Evolutionary conservation across 2,888 invertebrate genomes (phyloP).

Genomic region (Lucinisca nassula): DNA sequence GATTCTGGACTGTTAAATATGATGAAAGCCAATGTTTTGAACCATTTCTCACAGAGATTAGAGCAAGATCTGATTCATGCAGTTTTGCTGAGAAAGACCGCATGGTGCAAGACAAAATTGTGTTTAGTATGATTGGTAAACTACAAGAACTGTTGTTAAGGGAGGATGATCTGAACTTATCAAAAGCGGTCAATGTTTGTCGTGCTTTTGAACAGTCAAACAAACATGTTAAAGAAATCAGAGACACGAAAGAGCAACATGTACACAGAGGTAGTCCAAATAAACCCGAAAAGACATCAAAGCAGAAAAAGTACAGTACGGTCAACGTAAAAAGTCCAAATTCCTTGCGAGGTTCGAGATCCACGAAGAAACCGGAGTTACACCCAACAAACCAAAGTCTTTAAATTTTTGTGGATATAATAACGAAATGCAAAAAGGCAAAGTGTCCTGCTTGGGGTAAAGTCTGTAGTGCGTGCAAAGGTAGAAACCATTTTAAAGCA

Average conservation of each 20-base stretch:
- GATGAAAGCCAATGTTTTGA: constrained; percentile 47
- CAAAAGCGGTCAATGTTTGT: constrained; percentile 43
- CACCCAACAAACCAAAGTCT: not conserved
- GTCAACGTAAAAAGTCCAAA: not conserved
- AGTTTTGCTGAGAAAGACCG: constrained; percentile 61
- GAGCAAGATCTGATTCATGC: constrained; percentile 46
- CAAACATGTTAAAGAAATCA: constrained; percentile 55
- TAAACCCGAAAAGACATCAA: not conserved
- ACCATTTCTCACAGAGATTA: constrained; percentile 55
- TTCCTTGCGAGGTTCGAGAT: no score
- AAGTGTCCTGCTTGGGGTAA: constrained; percentile 72
- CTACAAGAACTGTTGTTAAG: constrained; percentile 56
- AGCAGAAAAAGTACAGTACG: not conserved
- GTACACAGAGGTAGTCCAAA: not conserved
- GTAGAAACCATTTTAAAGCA: constrained; percentile 61
- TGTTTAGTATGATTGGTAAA: constrained; percentile 54
- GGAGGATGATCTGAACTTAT: constrained; percentile 51
- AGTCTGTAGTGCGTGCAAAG: constrained; percentile 54
- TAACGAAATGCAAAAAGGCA: constrained; percentile 50
- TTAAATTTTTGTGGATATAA: constrained; percentile 62
- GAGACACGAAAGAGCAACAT: constrained; percentile 27
- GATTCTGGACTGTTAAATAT: constrained; percentile 49
- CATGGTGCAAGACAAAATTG: constrained; percentile 68
- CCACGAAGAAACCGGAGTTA: no score
- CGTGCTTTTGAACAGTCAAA: constrained; percentile 62